These are phyloP conservation scores for Geopemphigus sp. DNA, from an alignment of 1,140 invertebrate genomes.

Conservation along the genomic window DNA sequence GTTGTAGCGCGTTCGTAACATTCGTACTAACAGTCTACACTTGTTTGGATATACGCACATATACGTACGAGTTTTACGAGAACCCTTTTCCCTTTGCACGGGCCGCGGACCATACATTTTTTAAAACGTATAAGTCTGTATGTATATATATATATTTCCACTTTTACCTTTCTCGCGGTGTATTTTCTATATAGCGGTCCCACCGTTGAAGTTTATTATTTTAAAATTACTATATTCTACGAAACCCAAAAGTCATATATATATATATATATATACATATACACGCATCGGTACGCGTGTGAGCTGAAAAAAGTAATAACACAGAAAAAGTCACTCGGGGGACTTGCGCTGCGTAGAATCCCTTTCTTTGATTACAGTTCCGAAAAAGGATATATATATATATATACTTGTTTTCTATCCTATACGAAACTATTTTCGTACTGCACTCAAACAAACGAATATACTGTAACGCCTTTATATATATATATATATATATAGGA, in stretches of 20 bases:
- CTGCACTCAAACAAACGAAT: slow-evolving; percentile 28
- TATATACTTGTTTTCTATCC: slow-evolving; percentile 15
- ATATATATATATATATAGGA: background rate
- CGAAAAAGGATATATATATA: background rate
- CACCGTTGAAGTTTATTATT: slow-evolving; percentile 29
- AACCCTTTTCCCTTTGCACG: background rate
- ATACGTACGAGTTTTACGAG: slow-evolving; percentile 3
- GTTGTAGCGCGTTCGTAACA: background rate
- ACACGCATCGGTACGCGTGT: background rate
- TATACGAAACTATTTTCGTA: slow-evolving; percentile 3
- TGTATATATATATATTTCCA: background rate
- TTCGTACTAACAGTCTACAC: background rate
- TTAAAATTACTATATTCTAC: slow-evolving; percentile 4
- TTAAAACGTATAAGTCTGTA: background rate
- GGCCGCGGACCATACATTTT: background rate
- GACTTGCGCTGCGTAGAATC: background rate
- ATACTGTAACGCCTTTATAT: background rate
- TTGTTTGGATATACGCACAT: no score
- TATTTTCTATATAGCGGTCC: background rate
- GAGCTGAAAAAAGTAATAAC: slow-evolving; percentile 23
- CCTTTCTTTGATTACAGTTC: slow-evolving; percentile 31
- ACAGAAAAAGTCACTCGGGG: slow-evolving; percentile 29
- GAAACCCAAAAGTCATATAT: background rate
- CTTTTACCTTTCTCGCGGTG: background rate
- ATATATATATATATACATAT: background rate